Conservation (phyloP, 1,140 invertebrate genomes). For the Portunus trituberculatus region DNA sequence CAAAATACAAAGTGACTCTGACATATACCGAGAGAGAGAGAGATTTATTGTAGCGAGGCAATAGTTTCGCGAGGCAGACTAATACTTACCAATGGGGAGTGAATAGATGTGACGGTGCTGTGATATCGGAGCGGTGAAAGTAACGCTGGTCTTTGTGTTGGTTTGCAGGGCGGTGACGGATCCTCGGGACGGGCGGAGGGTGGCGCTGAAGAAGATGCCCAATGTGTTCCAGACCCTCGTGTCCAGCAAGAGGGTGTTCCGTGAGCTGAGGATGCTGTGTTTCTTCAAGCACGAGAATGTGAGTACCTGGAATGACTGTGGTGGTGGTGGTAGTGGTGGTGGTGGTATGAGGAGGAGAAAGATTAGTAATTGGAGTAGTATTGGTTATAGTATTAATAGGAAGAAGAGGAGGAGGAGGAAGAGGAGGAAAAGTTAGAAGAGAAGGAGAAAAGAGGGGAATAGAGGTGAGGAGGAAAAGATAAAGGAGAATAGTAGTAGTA, state of each 20-base stretch:
- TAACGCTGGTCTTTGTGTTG: not conserved
- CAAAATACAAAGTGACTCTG: too few species aligned
- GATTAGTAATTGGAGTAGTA: not conserved
- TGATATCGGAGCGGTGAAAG: not conserved
- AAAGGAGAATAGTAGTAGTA: too few species aligned
- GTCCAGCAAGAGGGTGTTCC: conserved; percentile 98
- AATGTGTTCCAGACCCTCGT: conserved; percentile 99
- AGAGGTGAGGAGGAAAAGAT: not conserved
- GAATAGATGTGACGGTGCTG: too few species aligned
- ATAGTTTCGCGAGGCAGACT: too few species aligned
- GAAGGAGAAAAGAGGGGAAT: not conserved
- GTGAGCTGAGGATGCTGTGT: conserved; percentile 99
- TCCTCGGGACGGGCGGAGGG: conserved; percentile 97
- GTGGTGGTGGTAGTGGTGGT: too few species aligned
- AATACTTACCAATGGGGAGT: too few species aligned
- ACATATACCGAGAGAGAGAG: too few species aligned
- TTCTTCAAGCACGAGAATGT: conserved; percentile 99
- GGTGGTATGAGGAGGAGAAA: not conserved
- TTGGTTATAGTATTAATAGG: not conserved
- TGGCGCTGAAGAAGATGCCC: conserved; percentile 99
- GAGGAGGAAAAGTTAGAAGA: not conserved
- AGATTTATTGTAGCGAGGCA: too few species aligned
- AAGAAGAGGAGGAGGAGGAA: not conserved
- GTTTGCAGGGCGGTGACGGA: conserved; percentile 97
- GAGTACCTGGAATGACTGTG: conserved; percentile 68